Evolutionary conservation across 2,797 vertebrate genomes (phyloP).

Genomic region (Margarornis squamiger): DNA sequence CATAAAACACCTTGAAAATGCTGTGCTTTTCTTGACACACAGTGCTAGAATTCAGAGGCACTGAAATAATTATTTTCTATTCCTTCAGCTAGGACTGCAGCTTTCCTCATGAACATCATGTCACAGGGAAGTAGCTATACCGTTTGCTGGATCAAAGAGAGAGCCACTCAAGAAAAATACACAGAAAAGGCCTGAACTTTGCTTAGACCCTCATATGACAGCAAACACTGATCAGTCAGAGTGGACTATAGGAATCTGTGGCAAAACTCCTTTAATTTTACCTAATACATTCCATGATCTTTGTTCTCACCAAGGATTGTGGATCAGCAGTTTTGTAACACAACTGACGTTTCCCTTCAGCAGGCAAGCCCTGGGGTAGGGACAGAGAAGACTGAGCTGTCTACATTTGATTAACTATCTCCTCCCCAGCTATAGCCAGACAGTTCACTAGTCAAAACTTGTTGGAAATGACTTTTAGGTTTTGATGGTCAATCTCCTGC

Average conservation of each 20-base stretch:
- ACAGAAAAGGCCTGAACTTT: not conserved
- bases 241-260: not conserved
- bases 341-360: not conserved
- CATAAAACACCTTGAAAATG: not conserved
- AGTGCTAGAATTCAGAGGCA: not conserved
- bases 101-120: not conserved
- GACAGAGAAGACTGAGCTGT: not conserved
- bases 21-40: not conserved
- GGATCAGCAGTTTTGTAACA: not conserved
- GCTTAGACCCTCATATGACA: not conserved
- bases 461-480: not conserved
- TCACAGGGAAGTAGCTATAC: not conserved
- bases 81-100: too few relatives aligned
- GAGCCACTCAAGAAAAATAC: not conserved
- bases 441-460: not conserved
- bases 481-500: not conserved
- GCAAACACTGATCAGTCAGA: not conserved
- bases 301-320: not conserved
- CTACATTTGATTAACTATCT: not conserved
- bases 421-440: not conserved
- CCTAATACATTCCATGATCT: too few relatives aligned
- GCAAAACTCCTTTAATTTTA: not conserved
- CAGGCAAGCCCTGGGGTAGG: not conserved
- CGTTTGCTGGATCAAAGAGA: not conserved
- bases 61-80: not conserved